These are phyloP conservation scores for Diceros bicornis DNA, from an alignment of 2,797 vertebrate species.

Conservation along the genomic window DNA sequence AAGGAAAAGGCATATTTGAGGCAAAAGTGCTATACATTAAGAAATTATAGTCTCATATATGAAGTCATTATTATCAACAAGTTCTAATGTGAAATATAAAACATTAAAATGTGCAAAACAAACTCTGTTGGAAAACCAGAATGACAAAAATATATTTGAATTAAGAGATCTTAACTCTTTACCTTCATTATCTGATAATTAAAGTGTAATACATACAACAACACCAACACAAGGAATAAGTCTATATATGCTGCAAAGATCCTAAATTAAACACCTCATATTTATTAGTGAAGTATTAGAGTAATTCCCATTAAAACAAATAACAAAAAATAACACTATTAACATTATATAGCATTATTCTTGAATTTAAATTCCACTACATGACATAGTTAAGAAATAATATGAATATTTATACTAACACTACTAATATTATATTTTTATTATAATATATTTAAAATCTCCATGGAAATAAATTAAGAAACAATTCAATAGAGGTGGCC, in stretches of 20 bases:
- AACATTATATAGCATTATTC: not conserved
- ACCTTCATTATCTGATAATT: not conserved
- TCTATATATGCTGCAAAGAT: not conserved
- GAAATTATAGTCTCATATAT: not conserved
- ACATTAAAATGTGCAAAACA: not conserved
- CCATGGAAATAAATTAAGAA: not conserved
- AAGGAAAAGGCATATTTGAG: not conserved
- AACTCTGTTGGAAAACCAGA: not conserved
- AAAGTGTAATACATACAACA: not conserved
- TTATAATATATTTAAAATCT: not conserved
- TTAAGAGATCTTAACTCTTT: not conserved
- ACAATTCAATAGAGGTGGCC: not conserved
- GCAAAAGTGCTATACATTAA: not conserved
- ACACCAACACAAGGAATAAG: not conserved
- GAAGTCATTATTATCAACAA: not conserved
- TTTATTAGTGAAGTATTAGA: not conserved
- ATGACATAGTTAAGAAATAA: not conserved
- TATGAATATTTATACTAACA: not conserved
- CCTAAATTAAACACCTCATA: not conserved
- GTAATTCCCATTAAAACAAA: not conserved
- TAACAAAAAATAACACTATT: not conserved
- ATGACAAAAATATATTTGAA: not conserved
- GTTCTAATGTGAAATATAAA: not conserved
- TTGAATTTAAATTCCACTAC: not conserved
- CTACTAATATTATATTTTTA: not conserved